Evolutionary conservation across 30 jellyfish, hydroid and myxozoan species (phyloP).

Genomic region (Aurelia sp.): DNA sequence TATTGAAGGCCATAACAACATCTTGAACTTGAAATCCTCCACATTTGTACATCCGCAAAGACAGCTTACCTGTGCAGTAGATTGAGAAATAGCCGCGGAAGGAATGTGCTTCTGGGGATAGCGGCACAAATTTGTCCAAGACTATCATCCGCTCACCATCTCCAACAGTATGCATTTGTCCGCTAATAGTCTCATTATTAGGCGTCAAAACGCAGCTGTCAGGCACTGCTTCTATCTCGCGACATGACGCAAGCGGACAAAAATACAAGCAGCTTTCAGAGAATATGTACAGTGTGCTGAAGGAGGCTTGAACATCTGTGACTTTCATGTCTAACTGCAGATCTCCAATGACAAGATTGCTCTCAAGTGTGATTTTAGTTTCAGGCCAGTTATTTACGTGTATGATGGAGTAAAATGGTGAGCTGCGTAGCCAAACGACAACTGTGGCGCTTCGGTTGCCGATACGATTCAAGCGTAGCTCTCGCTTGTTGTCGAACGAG

Average conservation of each 20-base stretch:
- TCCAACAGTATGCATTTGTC: slow-evolving; percentile 77
- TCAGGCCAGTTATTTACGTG: slow-evolving; percentile 90
- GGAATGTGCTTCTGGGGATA: slow-evolving; percentile 89
- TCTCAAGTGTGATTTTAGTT: slow-evolving; percentile 76
- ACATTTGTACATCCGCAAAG: slow-evolving; percentile 88
- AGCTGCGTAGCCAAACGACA: slow-evolving; percentile 87
- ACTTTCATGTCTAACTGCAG: slow-evolving; percentile 83
- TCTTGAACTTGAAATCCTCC: slow-evolving; percentile 96
- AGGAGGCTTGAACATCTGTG: slow-evolving; percentile 90
- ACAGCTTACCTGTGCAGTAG: slow-evolving; percentile 82
- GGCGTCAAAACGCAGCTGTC: slow-evolving; percentile 97
- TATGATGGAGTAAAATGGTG: slow-evolving; percentile 88
- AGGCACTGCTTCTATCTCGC: slow-evolving; percentile 86
- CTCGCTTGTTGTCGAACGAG: slow-evolving; percentile 86
- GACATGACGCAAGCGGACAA: slow-evolving; percentile 88
- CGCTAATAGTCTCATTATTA: slow-evolving; percentile 92
- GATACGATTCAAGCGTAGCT: slow-evolving; percentile 72
- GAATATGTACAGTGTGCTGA: slow-evolving; percentile 85
- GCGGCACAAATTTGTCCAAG: slow-evolving; percentile 78
- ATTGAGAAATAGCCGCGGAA: slow-evolving; percentile 86
- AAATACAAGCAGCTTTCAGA: slow-evolving; percentile 94
- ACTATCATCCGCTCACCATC: slow-evolving; percentile 92
- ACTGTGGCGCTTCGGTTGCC: slow-evolving; percentile 87
- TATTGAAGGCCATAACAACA: slow-evolving; percentile 90
- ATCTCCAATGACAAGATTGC: slow-evolving; percentile 94